Evolutionary conservation across 2,113 vertebrate species (phyloP).

Genomic region (Ptilonorhynchus violaceus): DNA sequence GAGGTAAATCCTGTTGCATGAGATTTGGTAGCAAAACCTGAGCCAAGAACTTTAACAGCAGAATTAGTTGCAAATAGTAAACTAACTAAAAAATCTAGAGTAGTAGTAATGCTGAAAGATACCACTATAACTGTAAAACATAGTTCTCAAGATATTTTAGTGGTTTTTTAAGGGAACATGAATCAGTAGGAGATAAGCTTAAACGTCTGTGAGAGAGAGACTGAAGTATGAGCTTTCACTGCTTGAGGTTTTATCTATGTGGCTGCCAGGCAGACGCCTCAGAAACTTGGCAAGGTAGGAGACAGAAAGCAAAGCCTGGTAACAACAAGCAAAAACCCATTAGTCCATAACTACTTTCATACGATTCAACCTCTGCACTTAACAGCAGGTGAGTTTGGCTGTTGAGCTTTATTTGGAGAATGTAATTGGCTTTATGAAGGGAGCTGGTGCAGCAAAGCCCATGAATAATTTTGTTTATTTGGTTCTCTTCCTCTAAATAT

Average conservation of each 20-base stretch:
- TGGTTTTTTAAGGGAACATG: background rate
- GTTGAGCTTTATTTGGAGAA: background rate
- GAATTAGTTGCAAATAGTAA: background rate
- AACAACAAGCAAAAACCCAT: background rate
- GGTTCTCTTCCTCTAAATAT: background rate
- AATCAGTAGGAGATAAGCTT: background rate
- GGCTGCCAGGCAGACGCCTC: slow-evolving; percentile 1
- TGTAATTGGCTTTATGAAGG: background rate
- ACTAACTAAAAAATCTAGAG: background rate
- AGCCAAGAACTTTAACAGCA: background rate
- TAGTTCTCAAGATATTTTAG: background rate
- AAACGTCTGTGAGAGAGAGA: background rate
- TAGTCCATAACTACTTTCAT: background rate
- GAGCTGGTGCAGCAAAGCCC: background rate
- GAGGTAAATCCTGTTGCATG: background rate
- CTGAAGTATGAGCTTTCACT: background rate
- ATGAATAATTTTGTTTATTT: background rate
- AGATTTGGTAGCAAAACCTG: background rate
- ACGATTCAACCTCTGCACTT: background rate
- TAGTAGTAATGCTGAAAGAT: background rate
- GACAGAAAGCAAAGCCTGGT: background rate
- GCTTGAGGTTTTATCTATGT: background rate
- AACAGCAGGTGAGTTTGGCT: slow-evolving; percentile 24
- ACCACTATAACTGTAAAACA: background rate
- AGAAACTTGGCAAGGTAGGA: slow-evolving; percentile 19